Base-by-base conservation (phyloP, 2,113 vertebrate species). In the Thomomys bottae region DNA sequence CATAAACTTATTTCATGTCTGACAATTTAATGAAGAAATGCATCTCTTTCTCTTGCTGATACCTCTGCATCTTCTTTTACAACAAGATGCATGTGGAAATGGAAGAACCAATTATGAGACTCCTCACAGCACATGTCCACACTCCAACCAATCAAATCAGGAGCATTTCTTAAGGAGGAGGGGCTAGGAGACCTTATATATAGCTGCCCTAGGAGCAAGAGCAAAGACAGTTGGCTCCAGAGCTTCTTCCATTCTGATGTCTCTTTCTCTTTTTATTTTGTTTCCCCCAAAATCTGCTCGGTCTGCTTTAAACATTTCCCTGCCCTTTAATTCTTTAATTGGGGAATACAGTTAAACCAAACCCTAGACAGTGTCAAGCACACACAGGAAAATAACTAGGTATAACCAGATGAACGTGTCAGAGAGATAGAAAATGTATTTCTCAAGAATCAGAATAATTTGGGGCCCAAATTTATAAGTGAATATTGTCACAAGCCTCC, bases 381-480 rank as follows among this genome's bases (percentile, higher is more conserved):
- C 15, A 83, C 32, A 42, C n/a, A 66, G 34, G 0, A 77, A 40
- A 28, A 59, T 0, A 18, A 5, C 21, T 64, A 40, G 77, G 23
- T n/a, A 81, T 42, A 88, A 63, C 61, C 21, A 59, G 34, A 26
- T 6, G 2, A 75, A 12, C 6, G 3, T 21, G 8, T 30, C 17
- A 57, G 30, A 30, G 42, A 61, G 26, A 18, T 10, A 24, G 81
- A 6, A 68, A 72, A 75, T 67, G 18, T 0, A 2, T 5, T 24
- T 76, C 54, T 84, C 59, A n/a, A 86, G 28, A 59, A 40, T 54
- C 4, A 0, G 2, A 32, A 32, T 20, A 89, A 38, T 8, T 82
- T 94, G 83, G 70, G 49, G 77, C 76, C 28, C 61, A 40, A 76
- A 68, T 42, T 64, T 82, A 86, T 40, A 23, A 84, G 4, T 80